Evolutionary conservation across 2,888 invertebrate species (phyloP).

Genomic region (Watsonalla cultraria): DNA sequence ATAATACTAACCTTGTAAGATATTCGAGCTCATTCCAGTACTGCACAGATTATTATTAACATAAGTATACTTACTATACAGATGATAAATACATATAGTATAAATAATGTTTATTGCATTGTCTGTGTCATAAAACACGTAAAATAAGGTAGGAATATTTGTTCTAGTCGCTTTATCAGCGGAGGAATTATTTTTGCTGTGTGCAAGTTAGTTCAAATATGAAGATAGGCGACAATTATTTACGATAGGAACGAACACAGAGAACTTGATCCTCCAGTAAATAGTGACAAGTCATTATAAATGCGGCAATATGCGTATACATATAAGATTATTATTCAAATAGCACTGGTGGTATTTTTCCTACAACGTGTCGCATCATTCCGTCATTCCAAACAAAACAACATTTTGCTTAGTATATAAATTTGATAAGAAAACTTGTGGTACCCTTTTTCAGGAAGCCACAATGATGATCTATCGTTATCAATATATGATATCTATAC

Average conservation of each 20-base stretch:
- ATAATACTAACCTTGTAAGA: too few species aligned
- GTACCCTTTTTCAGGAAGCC: too few species aligned
- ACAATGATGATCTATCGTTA: too few species aligned
- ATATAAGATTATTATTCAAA: neutral
- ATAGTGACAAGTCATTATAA: conserved; percentile 9
- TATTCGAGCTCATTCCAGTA: too few species aligned
- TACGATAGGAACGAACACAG: conserved; percentile 12
- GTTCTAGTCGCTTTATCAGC: conserved; percentile 27
- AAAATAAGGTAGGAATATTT: conserved; percentile 23
- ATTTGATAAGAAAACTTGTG: too few species aligned
- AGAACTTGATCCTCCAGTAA: conserved; percentile 21
- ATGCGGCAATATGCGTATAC: neutral
- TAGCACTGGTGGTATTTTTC: neutral
- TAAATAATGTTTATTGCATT: too few species aligned
- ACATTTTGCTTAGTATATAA: neutral
- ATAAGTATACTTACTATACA: too few species aligned
- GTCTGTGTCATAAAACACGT: conserved; percentile 12
- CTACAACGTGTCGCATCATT: neutral
- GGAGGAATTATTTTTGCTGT: conserved; percentile 15
- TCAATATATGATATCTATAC: too few species aligned
- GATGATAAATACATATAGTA: too few species aligned
- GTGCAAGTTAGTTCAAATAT: conserved; percentile 10
- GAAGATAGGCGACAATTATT: conserved; percentile 9
- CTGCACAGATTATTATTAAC: too few species aligned
- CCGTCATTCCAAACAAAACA: neutral